Evolutionary conservation across 2,797 vertebrate species (phyloP), one percentile per base, ranked within the genome.

Genomic region (Danionella dracula): DNA sequence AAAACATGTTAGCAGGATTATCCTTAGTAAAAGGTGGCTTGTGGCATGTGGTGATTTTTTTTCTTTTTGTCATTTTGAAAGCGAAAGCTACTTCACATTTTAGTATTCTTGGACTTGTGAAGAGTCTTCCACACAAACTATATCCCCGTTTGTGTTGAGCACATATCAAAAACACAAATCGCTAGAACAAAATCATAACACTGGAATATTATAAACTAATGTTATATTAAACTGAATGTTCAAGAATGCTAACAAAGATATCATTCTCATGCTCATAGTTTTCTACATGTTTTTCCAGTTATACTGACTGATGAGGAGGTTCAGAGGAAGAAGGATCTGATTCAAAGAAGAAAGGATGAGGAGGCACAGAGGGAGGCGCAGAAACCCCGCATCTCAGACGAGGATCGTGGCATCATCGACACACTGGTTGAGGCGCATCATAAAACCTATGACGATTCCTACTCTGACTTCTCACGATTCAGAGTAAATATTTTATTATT

Each of bases 241-340:
- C n/a, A n/a, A n/a, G n/a, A n/a, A n/a, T n/a, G n/a, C n/a, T 27
- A 27, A 27, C 23, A 27, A 27, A 3, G 23, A 27, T 6, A 27
- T 27, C 6, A 6, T 3, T 27, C 23, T 27, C 6, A 27, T 27
- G n/a, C n/a, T n/a, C n/a, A n/a, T n/a, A n/a, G n/a, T n/a, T n/a
- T n/a, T n/a, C n/a, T n/a, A n/a, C n/a, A n/a, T n/a, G n/a, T 20
- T 38, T 20, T 23, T 37, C 10, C 84, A 99, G 96, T 98, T 86
- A 99, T 99, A 78, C 84, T 99, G 80, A 98, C 96, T 0, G 96
- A 98, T 0, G 96, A 97, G 83, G 96, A 99, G 80, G 96, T 99
- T 50, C 95, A 97, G 88, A 90, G 95, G 78, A 99, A 99, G 80
- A 88, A 97, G 7, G 93, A 98, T 78, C 85, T 99, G 85, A 97